Evolutionary conservation across 2,113 vertebrate genomes (phyloP), one percentile per base, ranked within the genome.

Genomic region (Parus major): DNA sequence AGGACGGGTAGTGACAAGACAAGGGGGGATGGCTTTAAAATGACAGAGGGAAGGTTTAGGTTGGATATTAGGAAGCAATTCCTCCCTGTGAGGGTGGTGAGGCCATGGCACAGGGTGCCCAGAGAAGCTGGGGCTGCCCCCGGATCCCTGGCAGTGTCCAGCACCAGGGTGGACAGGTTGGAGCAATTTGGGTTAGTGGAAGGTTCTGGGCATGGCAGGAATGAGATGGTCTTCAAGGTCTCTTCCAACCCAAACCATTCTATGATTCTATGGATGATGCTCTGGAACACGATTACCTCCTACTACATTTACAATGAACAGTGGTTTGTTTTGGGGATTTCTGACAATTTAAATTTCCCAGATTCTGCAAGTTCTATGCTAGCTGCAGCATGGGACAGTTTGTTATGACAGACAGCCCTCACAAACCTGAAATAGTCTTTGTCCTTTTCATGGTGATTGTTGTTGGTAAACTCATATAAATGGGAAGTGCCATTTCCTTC

Each of bases 401-500:
- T 33, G 53, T 82, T 78, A 39, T 33, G 57, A 50, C 7, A 46
- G 68, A 56, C 44, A 68, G 16, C 55, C 69, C 36, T 81, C 20
- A 28, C 41, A 92, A 88, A 96, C 57, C 86, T 85, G 90, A 89
- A 97, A 97, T 86, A 83, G 70, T 90, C 59, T 63, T 84, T 89
- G 94, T 84, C 73, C 53, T 92, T 95, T 94, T 90, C 59, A 33
- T 90, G 12, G 0, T 57, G 86, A 7, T 25, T 95, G 87, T 89
- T 95, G 92, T 96, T 94, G 92, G 92, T 91, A 94, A 97, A 93
- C 86, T 94, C 72, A 12, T 91, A 84, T 88, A 94, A 97, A 95
- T 97, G 97, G 96, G 95, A 97, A 97, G 95, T 86, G 86, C 81
- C 88, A 20, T 94, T 97, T 97, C 95, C 95, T 95, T 93, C 46